These are phyloP conservation scores for Botia kubotai DNA, from an alignment of 2,797 vertebrate species.

Conservation along the genomic window DNA sequence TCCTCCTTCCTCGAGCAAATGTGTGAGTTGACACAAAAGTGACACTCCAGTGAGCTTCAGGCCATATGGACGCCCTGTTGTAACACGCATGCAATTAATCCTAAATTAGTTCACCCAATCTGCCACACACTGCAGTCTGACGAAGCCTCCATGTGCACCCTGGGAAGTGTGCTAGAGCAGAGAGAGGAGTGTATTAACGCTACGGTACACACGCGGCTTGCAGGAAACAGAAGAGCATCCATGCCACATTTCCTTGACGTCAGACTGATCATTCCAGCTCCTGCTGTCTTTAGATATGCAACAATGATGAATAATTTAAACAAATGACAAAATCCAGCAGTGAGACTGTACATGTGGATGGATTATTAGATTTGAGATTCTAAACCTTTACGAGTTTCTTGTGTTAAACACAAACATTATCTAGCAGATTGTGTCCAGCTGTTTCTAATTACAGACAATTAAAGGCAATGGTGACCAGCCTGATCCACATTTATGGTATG, in stretches of 20 bases:
- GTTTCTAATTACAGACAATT: neutral
- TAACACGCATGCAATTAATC: conserved; percentile 65
- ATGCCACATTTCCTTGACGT: conserved; percentile 56
- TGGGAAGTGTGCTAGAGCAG: conserved; percentile 8
- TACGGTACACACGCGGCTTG: conserved; percentile 47
- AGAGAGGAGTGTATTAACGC: conserved; percentile 33
- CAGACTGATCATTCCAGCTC: conserved; percentile 42
- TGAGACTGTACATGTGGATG: neutral
- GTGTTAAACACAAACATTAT: neutral
- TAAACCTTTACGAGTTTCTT: neutral
- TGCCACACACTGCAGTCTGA: conserved; percentile 57
- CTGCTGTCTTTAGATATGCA: conserved; percentile 31
- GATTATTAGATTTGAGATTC: conserved; percentile 21
- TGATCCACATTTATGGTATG: neutral
- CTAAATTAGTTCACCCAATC: conserved; percentile 65
- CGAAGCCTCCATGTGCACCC: conserved; percentile 42
- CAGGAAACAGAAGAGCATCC: conserved; percentile 60
- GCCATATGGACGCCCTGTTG: conserved; percentile 63
- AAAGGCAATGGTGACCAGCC: neutral
- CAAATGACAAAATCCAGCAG: conserved; percentile 5
- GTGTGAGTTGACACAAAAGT: conserved; percentile 58
- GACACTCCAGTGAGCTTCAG: conserved; percentile 55
- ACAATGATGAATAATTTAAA: conserved; percentile 42
- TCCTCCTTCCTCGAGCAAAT: conserved; percentile 37
- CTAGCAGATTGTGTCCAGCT: neutral